Percentiles rank a stretch among this genome's conserved stretches.
Conservation (phyloP, 2,113 vertebrate species). For the Gasterosteus aculeatus region DNA sequence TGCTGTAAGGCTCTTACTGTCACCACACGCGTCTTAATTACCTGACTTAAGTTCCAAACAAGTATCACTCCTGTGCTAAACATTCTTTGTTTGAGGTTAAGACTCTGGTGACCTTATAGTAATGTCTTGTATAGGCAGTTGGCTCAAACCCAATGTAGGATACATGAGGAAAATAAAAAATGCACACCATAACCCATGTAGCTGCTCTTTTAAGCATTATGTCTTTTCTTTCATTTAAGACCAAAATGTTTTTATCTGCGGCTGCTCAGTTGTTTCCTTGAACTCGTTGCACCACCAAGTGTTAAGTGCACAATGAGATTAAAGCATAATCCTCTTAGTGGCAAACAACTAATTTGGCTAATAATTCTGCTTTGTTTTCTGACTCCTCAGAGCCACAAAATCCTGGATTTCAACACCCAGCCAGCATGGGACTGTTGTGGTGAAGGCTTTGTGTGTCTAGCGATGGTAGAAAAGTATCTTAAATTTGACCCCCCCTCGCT, state of each 20-base stretch:
- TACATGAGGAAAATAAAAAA: background rate
- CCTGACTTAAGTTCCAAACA: constrained; percentile 81
- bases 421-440: constrained; percentile 54
- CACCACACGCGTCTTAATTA: constrained; percentile 80
- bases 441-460: constrained; percentile 66
- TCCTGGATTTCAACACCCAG: constrained; percentile 73
- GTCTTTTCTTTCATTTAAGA: constrained; percentile 21
- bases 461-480: constrained; percentile 62
- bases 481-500: constrained; percentile 52
- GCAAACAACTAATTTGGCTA: constrained; percentile 81
- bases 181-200: constrained; percentile 3
- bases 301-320: constrained; percentile 72
- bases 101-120: constrained; percentile 62
- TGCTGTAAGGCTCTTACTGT: constrained; percentile 78
- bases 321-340: constrained; percentile 76
- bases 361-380: constrained; percentile 77
- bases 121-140: background rate
- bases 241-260: constrained; percentile 45
- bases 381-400: constrained; percentile 68
- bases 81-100: constrained; percentile 54
- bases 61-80: constrained; percentile 72
- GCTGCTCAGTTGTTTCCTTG: constrained; percentile 44
- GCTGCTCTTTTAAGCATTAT: constrained; percentile 30
- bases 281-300: constrained; percentile 44
- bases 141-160: constrained; percentile 1